A percentile compares a stretch with the other conserved stretches of the same genome.
These are phyloP conservation scores for Arnoldichthys spilopterus DNA, from an alignment of 2,797 vertebrate genomes.

Conservation along the genomic window DNA sequence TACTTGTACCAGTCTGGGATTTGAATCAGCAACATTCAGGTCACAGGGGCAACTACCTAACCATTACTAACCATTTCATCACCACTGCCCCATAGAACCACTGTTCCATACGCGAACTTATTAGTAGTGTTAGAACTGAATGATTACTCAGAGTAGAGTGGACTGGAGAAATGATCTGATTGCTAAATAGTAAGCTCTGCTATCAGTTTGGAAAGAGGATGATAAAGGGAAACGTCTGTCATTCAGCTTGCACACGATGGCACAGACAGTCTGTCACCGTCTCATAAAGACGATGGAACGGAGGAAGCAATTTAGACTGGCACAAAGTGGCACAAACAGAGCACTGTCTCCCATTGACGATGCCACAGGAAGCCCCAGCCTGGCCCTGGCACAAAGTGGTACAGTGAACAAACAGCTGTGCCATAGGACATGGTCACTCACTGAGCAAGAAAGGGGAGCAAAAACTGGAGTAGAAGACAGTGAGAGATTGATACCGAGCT, in stretches of 20 bases:
- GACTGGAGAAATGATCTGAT: neutral
- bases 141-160: neutral
- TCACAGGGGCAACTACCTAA: too few relatives aligned
- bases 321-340: constrained; percentile 68
- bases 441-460: neutral
- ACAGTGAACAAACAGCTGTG: constrained; percentile 57
- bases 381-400: constrained; percentile 58
- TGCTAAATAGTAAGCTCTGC: neutral
- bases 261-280: constrained; percentile 53
- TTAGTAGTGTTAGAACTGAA: neutral
- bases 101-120: neutral
- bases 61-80: too few relatives aligned
- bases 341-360: constrained; percentile 54
- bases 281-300: constrained; percentile 66
- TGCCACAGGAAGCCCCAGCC: constrained; percentile 67
- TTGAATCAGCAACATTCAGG: too few relatives aligned
- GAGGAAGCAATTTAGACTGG: constrained; percentile 61
- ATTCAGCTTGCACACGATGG: constrained; percentile 18
- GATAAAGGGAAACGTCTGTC: neutral
- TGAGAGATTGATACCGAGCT: constrained; percentile 4
- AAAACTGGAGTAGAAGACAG: neutral
- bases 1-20: too few relatives aligned
- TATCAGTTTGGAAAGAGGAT: neutral
- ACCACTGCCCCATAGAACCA: too few relatives aligned
- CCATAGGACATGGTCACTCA: neutral